Evolutionary conservation across 1,140 invertebrate species (phyloP).

Genomic region (Hermatobates lingyangjiaoensis): DNA sequence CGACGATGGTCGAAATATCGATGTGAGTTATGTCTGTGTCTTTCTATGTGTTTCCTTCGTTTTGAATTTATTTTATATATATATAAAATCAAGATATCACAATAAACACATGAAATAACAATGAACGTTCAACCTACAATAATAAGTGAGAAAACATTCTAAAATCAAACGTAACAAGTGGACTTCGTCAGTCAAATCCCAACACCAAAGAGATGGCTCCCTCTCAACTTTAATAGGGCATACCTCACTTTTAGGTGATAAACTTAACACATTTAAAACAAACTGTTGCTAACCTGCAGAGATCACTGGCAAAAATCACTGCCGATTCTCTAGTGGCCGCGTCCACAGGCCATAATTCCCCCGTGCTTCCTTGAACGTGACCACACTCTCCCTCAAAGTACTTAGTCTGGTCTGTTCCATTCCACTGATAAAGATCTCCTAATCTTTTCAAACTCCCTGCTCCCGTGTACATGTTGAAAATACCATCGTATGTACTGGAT

Average conservation of each 20-base stretch:
- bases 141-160: background rate
- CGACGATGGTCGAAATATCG: too few relatives aligned
- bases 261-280: background rate
- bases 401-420: conserved; percentile 36
- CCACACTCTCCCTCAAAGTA: conserved; percentile 37
- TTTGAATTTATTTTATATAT: too few relatives aligned
- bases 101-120: too few relatives aligned
- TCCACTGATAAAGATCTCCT: conserved; percentile 47
- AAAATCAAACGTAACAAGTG: background rate
- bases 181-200: too few relatives aligned
- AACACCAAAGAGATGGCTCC: background rate
- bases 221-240: background rate
- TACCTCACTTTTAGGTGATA: background rate
- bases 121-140: too few relatives aligned
- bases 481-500: conserved; percentile 43
- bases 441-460: conserved; percentile 33
- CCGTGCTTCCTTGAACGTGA: conserved; percentile 43
- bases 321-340: conserved; percentile 29
- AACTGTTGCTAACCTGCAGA: conserved; percentile 33
- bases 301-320: conserved; percentile 41
- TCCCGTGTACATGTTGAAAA: conserved; percentile 54
- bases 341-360: conserved; percentile 52
- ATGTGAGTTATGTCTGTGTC: too few relatives aligned
- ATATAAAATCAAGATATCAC: too few relatives aligned
- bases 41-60: too few relatives aligned